A percentile compares a stretch with the other conserved stretches of the same genome.
These are phyloP conservation scores for Slavum lentiscoides DNA, from an alignment of 2,888 invertebrate species.

Conservation along the genomic window DNA sequence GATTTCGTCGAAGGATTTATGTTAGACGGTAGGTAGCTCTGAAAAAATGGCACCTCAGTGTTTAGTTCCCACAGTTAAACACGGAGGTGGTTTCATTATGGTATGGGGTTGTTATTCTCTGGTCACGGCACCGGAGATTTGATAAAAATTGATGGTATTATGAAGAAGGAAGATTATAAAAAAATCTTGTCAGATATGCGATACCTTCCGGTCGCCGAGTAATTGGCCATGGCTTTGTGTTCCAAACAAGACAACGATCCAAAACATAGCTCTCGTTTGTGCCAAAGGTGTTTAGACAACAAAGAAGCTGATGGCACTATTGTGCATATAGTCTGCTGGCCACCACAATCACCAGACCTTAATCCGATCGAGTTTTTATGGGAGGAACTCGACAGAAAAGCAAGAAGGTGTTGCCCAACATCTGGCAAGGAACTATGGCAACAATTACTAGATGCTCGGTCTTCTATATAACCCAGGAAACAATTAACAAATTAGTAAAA, in stretches of 20 bases:
- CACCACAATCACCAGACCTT: neutral
- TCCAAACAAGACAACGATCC: slow-evolving; percentile 56
- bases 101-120: slow-evolving; percentile 55
- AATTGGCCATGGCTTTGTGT: slow-evolving; percentile 55
- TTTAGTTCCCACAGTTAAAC: slow-evolving; percentile 55
- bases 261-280: slow-evolving; percentile 52
- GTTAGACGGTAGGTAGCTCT: slow-evolving; percentile 15
- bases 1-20: slow-evolving; percentile 1
- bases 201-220: slow-evolving; percentile 29
- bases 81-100: slow-evolving; percentile 54
- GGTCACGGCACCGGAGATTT: slow-evolving; percentile 54
- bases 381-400: slow-evolving; percentile 54
- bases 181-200: slow-evolving; percentile 44
- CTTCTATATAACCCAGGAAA: neutral
- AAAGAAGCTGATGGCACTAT: slow-evolving; percentile 44
- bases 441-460: neutral
- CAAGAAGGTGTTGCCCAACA: slow-evolving; percentile 2
- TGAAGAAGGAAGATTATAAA: slow-evolving; percentile 55
- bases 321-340: slow-evolving; percentile 51
- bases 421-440: slow-evolving; percentile 5
- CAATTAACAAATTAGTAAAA: slow-evolving; percentile 9
- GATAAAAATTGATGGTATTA: slow-evolving; percentile 55
- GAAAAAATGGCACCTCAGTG: slow-evolving; percentile 36
- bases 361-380: neutral
- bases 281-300: slow-evolving; percentile 50